Evolutionary conservation across 2,113 vertebrate species (phyloP).

Genomic region (Eclectus roratus): DNA sequence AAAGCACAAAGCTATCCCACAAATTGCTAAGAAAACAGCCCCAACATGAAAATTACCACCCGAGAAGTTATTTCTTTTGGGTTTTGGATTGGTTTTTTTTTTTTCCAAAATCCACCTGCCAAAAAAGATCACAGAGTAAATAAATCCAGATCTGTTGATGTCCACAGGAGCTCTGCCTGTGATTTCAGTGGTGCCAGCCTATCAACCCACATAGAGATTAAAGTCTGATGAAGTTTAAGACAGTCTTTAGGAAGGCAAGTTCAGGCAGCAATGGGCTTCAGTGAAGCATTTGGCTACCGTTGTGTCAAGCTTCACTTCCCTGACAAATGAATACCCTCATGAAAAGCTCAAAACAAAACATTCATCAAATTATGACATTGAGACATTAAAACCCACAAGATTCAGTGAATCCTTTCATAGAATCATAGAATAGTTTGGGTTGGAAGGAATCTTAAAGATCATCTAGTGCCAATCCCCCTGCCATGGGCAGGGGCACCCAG

Average conservation of each 20-base stretch:
- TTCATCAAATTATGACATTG: background rate
- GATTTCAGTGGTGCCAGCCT: background rate
- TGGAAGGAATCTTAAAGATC: background rate
- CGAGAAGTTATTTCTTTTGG: background rate
- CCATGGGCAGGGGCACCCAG: background rate
- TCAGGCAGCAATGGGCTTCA: background rate
- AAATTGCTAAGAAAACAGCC: background rate
- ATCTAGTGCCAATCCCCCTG: background rate
- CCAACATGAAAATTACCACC: background rate
- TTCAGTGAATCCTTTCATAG: background rate
- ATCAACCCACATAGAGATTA: background rate
- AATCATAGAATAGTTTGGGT: background rate
- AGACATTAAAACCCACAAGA: background rate
- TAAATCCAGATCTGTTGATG: background rate
- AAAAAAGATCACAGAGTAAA: background rate
- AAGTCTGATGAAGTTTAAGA: background rate
- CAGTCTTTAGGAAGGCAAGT: background rate
- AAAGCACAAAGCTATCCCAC: background rate
- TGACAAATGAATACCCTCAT: background rate
- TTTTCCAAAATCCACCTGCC: background rate
- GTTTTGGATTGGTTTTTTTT: background rate
- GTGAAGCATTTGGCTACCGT: background rate
- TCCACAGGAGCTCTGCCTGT: background rate
- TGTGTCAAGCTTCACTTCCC: background rate
- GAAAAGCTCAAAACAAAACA: background rate